Base-by-base conservation (phyloP, 2,113 vertebrate species). In the Grammomys surdaster region DNA sequence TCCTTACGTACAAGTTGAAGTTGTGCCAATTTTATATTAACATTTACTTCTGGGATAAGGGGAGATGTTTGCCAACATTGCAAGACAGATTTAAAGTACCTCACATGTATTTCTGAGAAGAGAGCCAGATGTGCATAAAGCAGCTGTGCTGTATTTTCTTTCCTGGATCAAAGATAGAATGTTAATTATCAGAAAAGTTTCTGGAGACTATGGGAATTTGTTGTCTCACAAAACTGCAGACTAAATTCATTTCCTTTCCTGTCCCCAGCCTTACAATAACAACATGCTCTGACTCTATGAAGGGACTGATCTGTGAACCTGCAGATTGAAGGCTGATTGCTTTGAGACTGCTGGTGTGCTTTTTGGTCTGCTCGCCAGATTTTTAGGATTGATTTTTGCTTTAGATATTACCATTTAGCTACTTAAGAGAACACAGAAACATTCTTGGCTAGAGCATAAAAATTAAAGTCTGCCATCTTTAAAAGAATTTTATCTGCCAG, bases 221-320 rank as follows among this genome's bases (percentile, higher is more conserved):
- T 77, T 90, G 90, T 67, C 58, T 88, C 70, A 81, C 54, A 78
- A 88, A 96, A 72, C 48, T 81, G 80, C 46, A n/a, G 46, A n/a
- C n/a, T 54, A n/a, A 90, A 78, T 96, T 87, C 0, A 80, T 95
- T 92, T 94, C 43, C 20, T 91, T 92, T 60, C 22, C 11, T 72
- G 33, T 91, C 17, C 10, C 9, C 24, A 56, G 54, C 73, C 63
- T 81, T 90, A 88, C 63, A 51, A 20, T 26, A 70, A 36, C 58
- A 86, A 56, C 46, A 9, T 58, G 7, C 24, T 12, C 36, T 84
- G 24, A 5, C 90, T 94, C 48, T 48, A 69, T 56, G 67, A 58
- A 90, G 65, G 31, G 16, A 65, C 33, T 54, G 31, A 63, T 43
- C 24, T 65, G 36, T 70, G 77, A 92, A 60, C 4, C 16, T 86